phyloP scores from a whole-genome alignment of 2,888 invertebrate genomes.

The Chloroclystis v-ata region DNA sequence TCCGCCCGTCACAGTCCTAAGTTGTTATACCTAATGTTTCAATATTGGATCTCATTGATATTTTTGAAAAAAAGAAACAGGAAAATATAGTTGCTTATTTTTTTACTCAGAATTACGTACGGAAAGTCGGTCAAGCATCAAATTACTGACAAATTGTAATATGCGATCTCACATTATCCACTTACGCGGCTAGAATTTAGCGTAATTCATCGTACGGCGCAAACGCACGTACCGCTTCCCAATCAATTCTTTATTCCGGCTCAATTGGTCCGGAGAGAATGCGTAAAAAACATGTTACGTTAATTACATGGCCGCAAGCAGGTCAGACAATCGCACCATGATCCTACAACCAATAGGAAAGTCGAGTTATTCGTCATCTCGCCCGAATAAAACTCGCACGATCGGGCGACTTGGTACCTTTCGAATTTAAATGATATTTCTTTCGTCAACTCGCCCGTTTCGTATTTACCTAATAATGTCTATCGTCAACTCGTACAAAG shows the following conservation, averaged over 20 bases:
- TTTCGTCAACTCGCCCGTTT: too few species aligned
- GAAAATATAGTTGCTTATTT: neutral
- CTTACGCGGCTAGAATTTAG: conserved; percentile 28
- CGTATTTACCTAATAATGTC: too few species aligned
- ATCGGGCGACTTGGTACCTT: too few species aligned
- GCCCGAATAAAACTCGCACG: too few species aligned
- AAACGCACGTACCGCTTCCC: conserved; percentile 35
- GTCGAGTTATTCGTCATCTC: too few species aligned
- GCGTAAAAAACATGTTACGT: conserved; percentile 27
- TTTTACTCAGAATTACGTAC: conserved; percentile 19
- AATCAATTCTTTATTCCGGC: conserved; percentile 32
- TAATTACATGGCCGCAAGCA: conserved; percentile 37
- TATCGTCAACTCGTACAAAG: too few species aligned
- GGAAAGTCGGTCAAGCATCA: conserved; percentile 44
- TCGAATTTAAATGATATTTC: too few species aligned
- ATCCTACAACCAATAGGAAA: conserved; percentile 60
- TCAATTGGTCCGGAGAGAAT: conserved; percentile 24
- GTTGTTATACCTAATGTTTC: too few species aligned
- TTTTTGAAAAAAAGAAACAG: too few species aligned
- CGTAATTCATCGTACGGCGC: conserved; percentile 36
- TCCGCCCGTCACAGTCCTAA: too few species aligned
- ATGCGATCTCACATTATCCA: conserved; percentile 17
- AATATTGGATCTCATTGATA: too few species aligned
- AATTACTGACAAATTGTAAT: conserved; percentile 24
- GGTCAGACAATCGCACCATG: conserved; percentile 52